Evolutionary conservation across 1,140 invertebrate species (phyloP).

Genomic region (Schlechtendalia chinensis): DNA sequence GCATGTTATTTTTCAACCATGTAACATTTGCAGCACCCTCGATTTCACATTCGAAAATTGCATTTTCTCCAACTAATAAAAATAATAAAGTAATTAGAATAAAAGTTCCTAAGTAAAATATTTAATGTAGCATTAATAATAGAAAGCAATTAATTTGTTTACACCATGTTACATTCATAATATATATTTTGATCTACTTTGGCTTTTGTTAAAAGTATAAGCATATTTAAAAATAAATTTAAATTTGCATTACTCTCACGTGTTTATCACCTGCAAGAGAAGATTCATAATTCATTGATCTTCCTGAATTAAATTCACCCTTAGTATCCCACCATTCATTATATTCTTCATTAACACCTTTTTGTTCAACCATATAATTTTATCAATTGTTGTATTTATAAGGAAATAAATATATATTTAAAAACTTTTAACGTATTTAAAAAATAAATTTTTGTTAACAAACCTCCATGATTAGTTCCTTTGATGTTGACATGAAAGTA

Average conservation of each 20-base stretch:
- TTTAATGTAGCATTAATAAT: constrained; percentile 29
- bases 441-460: constrained; percentile 57
- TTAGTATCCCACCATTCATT: constrained; percentile 47
- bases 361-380: constrained; percentile 26
- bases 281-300: constrained; percentile 41
- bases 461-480: constrained; percentile 75
- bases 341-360: constrained; percentile 42
- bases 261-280: constrained; percentile 47
- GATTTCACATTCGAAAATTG: constrained; percentile 78
- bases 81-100: neutral
- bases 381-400: constrained; percentile 1
- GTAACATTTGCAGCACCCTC: constrained; percentile 65
- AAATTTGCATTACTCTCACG: constrained; percentile 43
- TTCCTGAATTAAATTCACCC: constrained; percentile 46
- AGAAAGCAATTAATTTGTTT: constrained; percentile 40
- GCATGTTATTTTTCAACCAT: constrained; percentile 89
- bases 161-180: neutral
- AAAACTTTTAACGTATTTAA: constrained; percentile 1
- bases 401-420: neutral
- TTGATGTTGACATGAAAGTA: constrained; percentile 71
- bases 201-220: constrained; percentile 36
- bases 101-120: neutral
- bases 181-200: constrained; percentile 29
- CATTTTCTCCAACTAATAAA: constrained; percentile 76
- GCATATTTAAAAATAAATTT: constrained; percentile 31